Conservation (phyloP, 92 coral and sea anemone species). For the Siderastrea siderea region DNA sequence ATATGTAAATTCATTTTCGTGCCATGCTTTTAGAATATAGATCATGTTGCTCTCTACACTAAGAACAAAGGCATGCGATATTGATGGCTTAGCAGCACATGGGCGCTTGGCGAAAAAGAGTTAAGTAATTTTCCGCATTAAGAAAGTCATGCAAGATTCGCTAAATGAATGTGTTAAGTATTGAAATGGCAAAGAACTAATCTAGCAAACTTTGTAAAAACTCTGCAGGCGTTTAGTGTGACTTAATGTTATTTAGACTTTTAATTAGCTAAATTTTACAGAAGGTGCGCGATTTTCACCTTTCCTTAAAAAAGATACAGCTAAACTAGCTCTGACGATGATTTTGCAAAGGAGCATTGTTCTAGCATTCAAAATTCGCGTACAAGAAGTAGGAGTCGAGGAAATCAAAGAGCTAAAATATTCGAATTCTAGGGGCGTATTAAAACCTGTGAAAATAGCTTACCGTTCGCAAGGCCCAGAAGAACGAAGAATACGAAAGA, state of each 20-base stretch:
- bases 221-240: background rate
- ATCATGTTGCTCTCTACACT: background rate
- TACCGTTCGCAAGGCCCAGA: constrained; percentile 35
- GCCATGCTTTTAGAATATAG: background rate
- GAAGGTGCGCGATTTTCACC: background rate
- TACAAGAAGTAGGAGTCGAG: background rate
- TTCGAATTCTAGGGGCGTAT: background rate
- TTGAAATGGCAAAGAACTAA: background rate
- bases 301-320: background rate
- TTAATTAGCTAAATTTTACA: background rate
- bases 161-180: too few species aligned
- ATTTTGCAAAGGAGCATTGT: background rate
- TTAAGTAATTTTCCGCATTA: background rate
- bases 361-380: background rate
- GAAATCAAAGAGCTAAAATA: background rate
- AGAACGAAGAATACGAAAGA: background rate
- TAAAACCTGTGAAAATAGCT: background rate
- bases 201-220: background rate
- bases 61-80: constrained; percentile 16
- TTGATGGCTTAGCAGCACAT: background rate
- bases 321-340: background rate
- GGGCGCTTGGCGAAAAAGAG: background rate
- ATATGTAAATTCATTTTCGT: background rate
- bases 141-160: background rate
- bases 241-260: background rate